A percentile compares a stretch with the other conserved stretches of the same genome.
These are phyloP conservation scores for Polyploca ridens DNA, from an alignment of 2,888 invertebrate species.

Conservation along the genomic window DNA sequence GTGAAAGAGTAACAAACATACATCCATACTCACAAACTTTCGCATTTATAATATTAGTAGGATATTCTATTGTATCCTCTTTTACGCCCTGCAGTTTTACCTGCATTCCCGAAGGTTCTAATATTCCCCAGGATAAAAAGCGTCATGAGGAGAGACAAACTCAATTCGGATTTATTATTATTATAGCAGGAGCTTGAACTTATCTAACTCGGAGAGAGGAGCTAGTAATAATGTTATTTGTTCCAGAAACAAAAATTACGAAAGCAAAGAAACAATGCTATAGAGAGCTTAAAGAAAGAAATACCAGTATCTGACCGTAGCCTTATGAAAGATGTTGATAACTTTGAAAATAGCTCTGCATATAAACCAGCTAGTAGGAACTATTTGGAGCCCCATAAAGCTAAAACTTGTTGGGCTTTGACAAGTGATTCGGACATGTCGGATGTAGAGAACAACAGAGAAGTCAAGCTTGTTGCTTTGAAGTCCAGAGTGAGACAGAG, in stretches of 20 bases:
- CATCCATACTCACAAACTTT: too few species aligned
- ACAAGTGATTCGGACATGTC: constrained; percentile 89
- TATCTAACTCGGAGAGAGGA: too few species aligned
- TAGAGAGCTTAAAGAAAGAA: constrained; percentile 75
- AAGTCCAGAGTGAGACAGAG: constrained; percentile 88
- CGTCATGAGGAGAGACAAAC: too few species aligned
- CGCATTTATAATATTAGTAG: too few species aligned
- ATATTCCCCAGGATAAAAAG: too few species aligned
- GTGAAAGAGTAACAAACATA: too few species aligned
- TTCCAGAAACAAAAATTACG: constrained; percentile 78
- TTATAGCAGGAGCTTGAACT: too few species aligned
- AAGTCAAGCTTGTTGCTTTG: constrained; percentile 74
- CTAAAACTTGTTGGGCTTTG: constrained; percentile 62
- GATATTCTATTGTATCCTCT: too few species aligned
- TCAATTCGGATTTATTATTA: too few species aligned
- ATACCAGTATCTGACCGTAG: constrained; percentile 75
- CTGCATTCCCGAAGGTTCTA: too few species aligned
- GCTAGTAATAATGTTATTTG: constrained; percentile 8
- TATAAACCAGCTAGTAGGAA: constrained; percentile 71
- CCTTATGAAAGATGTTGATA: constrained; percentile 72
- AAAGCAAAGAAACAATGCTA: constrained; percentile 76
- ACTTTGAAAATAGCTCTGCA: constrained; percentile 66
- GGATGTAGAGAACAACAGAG: constrained; percentile 83
- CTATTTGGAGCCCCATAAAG: constrained; percentile 63
- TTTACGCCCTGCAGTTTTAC: too few species aligned